phyloP scores from a whole-genome alignment of 2,113 vertebrate genomes.

The Paralichthys olivaceus region DNA sequence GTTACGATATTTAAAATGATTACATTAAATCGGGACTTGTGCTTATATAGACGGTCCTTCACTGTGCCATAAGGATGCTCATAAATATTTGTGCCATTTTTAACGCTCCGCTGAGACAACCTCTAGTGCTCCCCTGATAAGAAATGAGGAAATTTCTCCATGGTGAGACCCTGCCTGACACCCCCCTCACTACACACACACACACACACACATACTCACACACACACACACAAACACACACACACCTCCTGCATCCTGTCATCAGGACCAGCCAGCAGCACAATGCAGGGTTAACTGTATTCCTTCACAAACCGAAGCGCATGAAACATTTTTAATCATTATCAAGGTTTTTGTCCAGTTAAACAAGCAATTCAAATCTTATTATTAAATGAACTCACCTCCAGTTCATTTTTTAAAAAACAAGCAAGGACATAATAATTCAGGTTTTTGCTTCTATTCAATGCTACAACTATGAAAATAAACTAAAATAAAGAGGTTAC shows the following conservation, averaged over 20 bases:
- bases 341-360: not conserved
- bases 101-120: conserved; percentile 42
- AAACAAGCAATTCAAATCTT: not conserved
- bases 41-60: conserved; percentile 14
- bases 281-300: conserved; percentile 72
- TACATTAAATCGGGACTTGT: conserved; percentile 30
- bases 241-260: conserved; percentile 23
- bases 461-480: not conserved
- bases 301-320: not conserved
- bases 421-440: not conserved
- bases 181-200: not conserved
- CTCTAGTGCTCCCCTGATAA: conserved; percentile 31
- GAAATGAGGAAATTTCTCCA: conserved; percentile 31
- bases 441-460: conserved; percentile 10
- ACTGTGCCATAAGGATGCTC: conserved; percentile 18
- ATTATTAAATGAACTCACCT: not conserved
- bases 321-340: not conserved
- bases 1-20: conserved; percentile 21
- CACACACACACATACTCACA: not conserved
- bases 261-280: conserved; percentile 44
- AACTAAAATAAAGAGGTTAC: not conserved
- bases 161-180: conserved; percentile 25
- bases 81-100: conserved; percentile 32
- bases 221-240: not conserved
- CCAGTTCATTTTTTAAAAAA: not conserved